Percentiles rank a stretch among this genome's conserved stretches.
These are phyloP conservation scores for Dione vanillae DNA, from an alignment of 2,888 invertebrate species.

Conservation along the genomic window DNA sequence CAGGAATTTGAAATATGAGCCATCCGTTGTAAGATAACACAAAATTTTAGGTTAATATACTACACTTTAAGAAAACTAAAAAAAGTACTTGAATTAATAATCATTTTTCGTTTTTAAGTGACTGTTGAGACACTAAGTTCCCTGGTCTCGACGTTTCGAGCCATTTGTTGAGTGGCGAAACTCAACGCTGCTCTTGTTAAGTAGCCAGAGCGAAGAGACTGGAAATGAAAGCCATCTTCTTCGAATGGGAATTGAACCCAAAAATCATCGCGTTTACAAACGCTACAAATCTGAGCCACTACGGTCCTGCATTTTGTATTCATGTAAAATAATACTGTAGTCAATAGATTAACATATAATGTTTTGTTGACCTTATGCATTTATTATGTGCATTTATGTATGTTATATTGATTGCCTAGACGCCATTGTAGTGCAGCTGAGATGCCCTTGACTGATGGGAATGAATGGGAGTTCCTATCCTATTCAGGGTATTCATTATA, in stretches of 20 bases:
- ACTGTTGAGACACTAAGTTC: no score
- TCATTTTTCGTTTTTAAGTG: no score
- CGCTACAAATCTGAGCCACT: no score
- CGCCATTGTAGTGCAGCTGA: neutral
- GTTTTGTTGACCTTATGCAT: neutral
- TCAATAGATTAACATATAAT: slow-evolving; percentile 11
- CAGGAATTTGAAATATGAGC: no score
- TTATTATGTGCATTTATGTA: slow-evolving; percentile 1
- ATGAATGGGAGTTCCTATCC: neutral
- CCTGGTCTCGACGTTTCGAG: no score
- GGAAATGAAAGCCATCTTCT: neutral
- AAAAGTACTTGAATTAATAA: no score
- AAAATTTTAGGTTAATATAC: no score
- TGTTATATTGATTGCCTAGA: neutral
- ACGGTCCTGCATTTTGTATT: neutral
- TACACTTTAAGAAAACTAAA: no score
- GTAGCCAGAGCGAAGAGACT: neutral
- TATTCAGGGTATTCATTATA: neutral
- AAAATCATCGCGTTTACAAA: no score
- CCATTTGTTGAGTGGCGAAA: no score
- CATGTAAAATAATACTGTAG: neutral
- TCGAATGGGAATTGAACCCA: neutral
- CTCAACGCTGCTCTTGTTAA: no score
- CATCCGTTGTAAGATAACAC: no score
- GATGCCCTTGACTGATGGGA: neutral